Base-by-base conservation (phyloP, 1,140 invertebrate species). In the Schlechtendalia chinensis region DNA sequence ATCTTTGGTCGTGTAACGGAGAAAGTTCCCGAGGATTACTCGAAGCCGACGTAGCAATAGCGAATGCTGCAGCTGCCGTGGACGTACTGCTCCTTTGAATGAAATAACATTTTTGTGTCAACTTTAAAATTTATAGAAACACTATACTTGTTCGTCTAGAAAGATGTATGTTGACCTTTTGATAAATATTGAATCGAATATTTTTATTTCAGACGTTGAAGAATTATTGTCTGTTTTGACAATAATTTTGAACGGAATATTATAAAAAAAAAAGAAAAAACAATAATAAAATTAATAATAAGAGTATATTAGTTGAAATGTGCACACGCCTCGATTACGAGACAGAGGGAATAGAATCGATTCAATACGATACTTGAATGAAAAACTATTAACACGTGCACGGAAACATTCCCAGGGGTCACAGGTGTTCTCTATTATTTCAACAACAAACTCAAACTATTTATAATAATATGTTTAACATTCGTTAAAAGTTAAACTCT, bases 61-160 rank as follows among this genome's bases (percentile, higher is more conserved):
- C 96, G 87, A 97, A 97, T 1, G 96, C 96, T 22, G 92, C 91
- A 17, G 95, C 94, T 19, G 95, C 95, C 29, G 92, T 93, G 1
- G 95, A 94, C 16, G 93, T 96, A 85, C 94, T 96, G 84, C 93
- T 95, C 88, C 94, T 96, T 86, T 74, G 80, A 82, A 71, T 63
- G 81, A 45, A 61, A 81, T 12, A 82, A 75, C 17, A 54, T 32
- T 24, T 27, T 5, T 63, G 3, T 59, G 17, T 79, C 45, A 79
- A 45, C 61, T 12, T 29, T 0, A 79, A 22, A 45, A 22, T 50
- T 50, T 24, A 50, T 50, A 47, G 16, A 29, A 45, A 63, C 61
- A 79, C 58, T 79, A 24, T 63, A 61, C 32, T 63, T 61, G 32
- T 63, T 59, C 32, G 24, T 47, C 39, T 47, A 47, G 24, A 79